Evolutionary conservation across 2,797 vertebrate genomes (phyloP).

Genomic region (Micropoecilia bifurca): DNA sequence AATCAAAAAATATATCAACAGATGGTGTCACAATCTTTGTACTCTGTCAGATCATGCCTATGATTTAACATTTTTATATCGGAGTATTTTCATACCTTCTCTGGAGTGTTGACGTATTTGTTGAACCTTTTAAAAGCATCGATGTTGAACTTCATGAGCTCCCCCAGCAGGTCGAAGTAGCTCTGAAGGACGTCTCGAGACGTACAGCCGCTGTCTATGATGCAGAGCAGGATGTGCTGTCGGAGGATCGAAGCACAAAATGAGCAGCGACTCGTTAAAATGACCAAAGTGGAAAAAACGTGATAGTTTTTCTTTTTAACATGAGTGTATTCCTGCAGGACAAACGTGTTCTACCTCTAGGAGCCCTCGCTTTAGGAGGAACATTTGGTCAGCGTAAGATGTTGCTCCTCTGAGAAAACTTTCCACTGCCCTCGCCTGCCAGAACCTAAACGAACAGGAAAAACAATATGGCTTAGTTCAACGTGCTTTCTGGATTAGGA

Average conservation of each 20-base stretch:
- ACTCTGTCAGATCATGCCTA: background rate
- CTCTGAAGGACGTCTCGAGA: constrained; percentile 97
- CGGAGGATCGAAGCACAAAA: constrained; percentile 8
- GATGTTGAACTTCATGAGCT: constrained; percentile 99
- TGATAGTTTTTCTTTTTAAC: background rate
- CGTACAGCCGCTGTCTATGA: constrained; percentile 97
- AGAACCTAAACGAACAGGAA: constrained; percentile 85
- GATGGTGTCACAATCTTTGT: background rate
- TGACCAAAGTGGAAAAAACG: background rate
- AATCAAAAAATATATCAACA: background rate
- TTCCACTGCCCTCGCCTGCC: constrained; percentile 98
- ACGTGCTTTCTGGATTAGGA: background rate
- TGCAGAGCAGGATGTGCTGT: constrained; percentile 99
- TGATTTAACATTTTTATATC: background rate
- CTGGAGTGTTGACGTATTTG: constrained; percentile 97
- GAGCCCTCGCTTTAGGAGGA: constrained; percentile 95
- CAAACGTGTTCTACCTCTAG: constrained; percentile 87
- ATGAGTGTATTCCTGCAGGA: background rate
- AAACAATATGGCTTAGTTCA: background rate
- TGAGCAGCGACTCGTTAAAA: background rate
- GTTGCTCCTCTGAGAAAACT: constrained; percentile 97
- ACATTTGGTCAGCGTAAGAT: constrained; percentile 99
- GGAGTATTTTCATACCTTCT: constrained; percentile 85
- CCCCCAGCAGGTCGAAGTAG: constrained; percentile 97
- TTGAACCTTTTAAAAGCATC: constrained; percentile 99